These are phyloP conservation scores for Leucoraja ocellata DNA, from an alignment of 2,797 vertebrate species.

Conservation along the genomic window DNA sequence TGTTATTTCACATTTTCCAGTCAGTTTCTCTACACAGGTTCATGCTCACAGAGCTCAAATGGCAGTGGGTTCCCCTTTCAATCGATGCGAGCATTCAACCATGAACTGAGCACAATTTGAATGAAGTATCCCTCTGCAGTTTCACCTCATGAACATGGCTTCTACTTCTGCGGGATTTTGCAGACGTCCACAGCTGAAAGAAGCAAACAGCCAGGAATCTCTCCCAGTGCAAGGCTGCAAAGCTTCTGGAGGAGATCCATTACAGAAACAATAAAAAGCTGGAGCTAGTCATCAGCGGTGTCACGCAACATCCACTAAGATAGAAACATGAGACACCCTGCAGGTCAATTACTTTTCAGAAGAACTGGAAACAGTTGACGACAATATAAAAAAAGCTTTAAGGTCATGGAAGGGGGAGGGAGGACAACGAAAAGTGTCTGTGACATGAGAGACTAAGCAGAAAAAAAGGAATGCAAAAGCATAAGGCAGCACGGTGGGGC, in stretches of 20 bases:
- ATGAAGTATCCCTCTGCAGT: neutral
- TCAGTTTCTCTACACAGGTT: neutral
- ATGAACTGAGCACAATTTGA: neutral
- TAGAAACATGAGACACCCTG: no score
- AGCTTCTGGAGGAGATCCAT: neutral
- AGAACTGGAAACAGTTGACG: no score
- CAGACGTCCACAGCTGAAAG: neutral
- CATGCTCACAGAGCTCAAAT: neutral
- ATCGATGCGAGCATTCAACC: neutral
- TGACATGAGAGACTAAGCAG: no score
- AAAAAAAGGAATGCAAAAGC: no score
- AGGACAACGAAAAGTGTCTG: no score
- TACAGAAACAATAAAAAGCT: neutral
- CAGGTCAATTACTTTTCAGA: no score
- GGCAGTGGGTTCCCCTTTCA: neutral
- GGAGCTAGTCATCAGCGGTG: no score
- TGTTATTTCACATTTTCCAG: neutral
- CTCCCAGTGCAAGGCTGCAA: neutral
- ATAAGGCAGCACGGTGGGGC: no score
- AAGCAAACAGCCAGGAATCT: neutral
- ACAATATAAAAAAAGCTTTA: no score
- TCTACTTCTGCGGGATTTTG: no score
- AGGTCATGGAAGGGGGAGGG: no score
- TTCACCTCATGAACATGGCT: neutral
- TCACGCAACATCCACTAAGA: no score